These are phyloP conservation scores for Cepphus grylle DNA, from an alignment of 2,113 vertebrate genomes.

Conservation along the genomic window DNA sequence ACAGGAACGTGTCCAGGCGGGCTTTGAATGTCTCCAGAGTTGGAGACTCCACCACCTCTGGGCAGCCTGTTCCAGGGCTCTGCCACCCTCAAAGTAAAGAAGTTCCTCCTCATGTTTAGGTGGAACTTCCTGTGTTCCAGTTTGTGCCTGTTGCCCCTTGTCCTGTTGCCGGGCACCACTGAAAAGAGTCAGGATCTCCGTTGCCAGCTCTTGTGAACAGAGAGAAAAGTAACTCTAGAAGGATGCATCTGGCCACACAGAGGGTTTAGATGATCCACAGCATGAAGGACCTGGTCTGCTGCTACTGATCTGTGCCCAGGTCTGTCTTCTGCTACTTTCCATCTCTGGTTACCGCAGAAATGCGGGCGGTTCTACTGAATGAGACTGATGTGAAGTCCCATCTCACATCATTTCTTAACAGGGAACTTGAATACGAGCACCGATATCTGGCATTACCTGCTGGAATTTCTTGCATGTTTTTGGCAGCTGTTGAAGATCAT, in stretches of 20 bases:
- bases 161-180: too few relatives aligned
- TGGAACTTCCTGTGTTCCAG: too few relatives aligned
- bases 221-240: not conserved
- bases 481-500: slow-evolving; percentile 37
- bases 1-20: too few relatives aligned
- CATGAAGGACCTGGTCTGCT: not conserved
- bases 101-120: too few relatives aligned
- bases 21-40: too few relatives aligned
- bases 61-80: too few relatives aligned
- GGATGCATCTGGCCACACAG: not conserved
- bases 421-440: not conserved
- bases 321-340: not conserved
- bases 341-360: not conserved
- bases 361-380: not conserved
- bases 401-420: not conserved
- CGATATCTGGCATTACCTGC: not conserved
- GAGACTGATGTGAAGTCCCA: not conserved
- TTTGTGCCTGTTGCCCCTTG: too few relatives aligned
- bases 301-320: not conserved
- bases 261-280: not conserved
- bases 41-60: too few relatives aligned
- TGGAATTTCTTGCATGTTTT: slow-evolving; percentile 36
- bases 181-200: not conserved
- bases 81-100: too few relatives aligned
- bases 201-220: not conserved